A percentile compares a stretch with the other conserved stretches of the same genome.
Evolutionary conservation across 2,113 vertebrate species (phyloP).

Genomic region (Ariopsis seemanni): DNA sequence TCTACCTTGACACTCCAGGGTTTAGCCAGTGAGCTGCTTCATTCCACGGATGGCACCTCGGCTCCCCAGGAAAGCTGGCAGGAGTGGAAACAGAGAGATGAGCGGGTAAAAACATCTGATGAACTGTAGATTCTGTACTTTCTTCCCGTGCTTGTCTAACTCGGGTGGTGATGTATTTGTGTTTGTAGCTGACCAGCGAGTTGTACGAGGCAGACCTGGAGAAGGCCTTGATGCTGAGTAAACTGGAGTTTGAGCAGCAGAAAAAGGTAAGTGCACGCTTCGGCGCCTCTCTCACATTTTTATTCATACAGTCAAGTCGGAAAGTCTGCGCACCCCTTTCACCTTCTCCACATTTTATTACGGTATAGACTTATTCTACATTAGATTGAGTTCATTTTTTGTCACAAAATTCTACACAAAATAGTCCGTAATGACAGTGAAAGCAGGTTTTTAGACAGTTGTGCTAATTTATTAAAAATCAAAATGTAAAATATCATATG

Average conservation of each 20-base stretch:
- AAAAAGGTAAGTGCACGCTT: slow-evolving; percentile 76
- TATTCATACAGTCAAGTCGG: no score
- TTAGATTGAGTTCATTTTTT: no score
- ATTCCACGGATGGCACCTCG: slow-evolving; percentile 61
- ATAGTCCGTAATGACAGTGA: no score
- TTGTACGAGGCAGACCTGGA: slow-evolving; percentile 95
- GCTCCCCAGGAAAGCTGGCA: slow-evolving; percentile 83
- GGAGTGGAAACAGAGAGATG: slow-evolving; percentile 90
- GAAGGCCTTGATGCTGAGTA: slow-evolving; percentile 91
- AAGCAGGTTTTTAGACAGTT: no score
- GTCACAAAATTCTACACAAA: no score
- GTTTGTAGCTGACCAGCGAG: slow-evolving; percentile 83
- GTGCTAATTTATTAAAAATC: no score
- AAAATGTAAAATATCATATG: no score
- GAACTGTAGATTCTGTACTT: not conserved
- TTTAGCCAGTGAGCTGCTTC: slow-evolving; percentile 76
- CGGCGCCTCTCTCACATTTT: not conserved
- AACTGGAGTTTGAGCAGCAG: slow-evolving; percentile 87
- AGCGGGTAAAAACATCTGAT: slow-evolving; percentile 76
- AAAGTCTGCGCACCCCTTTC: no score
- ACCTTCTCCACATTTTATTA: no score
- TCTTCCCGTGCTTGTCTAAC: slow-evolving; percentile 8
- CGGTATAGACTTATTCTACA: no score
- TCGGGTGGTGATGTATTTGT: not conserved
- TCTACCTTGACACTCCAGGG: slow-evolving; percentile 65